Percentiles rank a stretch among this genome's conserved stretches.
These are phyloP conservation scores for Allophyes oxyacanthae DNA, from an alignment of 2,888 invertebrate genomes.

Conservation along the genomic window DNA sequence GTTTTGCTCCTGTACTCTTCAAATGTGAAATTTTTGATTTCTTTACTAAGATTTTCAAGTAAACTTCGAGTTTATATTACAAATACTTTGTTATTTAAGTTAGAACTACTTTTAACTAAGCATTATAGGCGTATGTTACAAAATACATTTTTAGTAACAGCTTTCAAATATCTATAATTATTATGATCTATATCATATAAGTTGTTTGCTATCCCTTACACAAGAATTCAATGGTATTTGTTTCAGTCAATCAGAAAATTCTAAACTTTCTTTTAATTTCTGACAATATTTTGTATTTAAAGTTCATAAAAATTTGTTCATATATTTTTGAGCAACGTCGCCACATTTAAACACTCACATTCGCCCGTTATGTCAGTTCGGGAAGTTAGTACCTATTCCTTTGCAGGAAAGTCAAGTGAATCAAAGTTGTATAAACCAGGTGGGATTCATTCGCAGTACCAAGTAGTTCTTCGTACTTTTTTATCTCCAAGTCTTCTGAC, in stretches of 20 bases:
- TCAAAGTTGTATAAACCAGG: slow-evolving; percentile 24
- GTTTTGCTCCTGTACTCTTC: slow-evolving; percentile 40
- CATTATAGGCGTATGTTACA: slow-evolving; percentile 14
- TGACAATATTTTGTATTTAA: slow-evolving; percentile 15
- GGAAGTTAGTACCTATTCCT: slow-evolving; percentile 25
- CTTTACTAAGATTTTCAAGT: slow-evolving; percentile 17
- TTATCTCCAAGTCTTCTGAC: slow-evolving; percentile 78
- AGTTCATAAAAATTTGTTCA: slow-evolving; percentile 47
- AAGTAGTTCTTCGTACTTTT: slow-evolving; percentile 82
- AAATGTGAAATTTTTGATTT: slow-evolving; percentile 12
- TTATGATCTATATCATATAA: slow-evolving; percentile 21
- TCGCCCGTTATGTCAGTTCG: slow-evolving; percentile 17
- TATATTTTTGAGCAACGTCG: slow-evolving; percentile 35
- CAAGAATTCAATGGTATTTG: slow-evolving; percentile 46
- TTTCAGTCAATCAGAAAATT: slow-evolving; percentile 53
- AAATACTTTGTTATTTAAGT: slow-evolving; percentile 20
- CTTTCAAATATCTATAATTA: slow-evolving; percentile 18
- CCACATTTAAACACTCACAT: slow-evolving; percentile 36
- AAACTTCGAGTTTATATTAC: slow-evolving; percentile 5
- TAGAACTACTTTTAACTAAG: slow-evolving; percentile 15
- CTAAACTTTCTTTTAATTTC: slow-evolving; percentile 29
- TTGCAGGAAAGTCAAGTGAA: slow-evolving; percentile 28
- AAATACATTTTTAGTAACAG: slow-evolving; percentile 19
- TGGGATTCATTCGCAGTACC: slow-evolving; percentile 84
- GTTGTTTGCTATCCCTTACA: slow-evolving; percentile 15